Evolutionary conservation across 2,113 vertebrate genomes (phyloP), one percentile per base, ranked within the genome.

Genomic region (Burhinus oedicnemus): DNA sequence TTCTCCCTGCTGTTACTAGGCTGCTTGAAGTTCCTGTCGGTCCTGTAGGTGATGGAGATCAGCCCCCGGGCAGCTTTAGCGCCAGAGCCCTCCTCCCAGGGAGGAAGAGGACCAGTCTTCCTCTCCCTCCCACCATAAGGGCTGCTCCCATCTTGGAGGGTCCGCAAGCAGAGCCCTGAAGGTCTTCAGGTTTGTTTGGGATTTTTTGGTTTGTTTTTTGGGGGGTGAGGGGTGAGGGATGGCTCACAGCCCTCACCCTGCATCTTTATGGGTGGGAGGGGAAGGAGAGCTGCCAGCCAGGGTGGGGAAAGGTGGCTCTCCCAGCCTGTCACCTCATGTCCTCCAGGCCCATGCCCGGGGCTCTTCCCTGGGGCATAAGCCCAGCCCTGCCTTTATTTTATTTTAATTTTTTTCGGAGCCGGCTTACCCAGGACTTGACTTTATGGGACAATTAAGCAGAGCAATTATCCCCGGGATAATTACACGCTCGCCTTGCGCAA

Each of bases 11-110:
- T 18, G 45, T 8, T 88, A 30, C 3, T 7, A 74, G 40, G 32
- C 5, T 84, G 66, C 89, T 89, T 22, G 89, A 95, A 89, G 90
- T 49, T 93, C 94, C 69, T 51, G 96, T 87, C 3, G 8, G 84
- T 69, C 93, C 89, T 81, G 95, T 74, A 8, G 71, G 68, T 2
- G 11, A 78, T 62, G 76, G 77, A 61, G 89, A 70, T 52, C 34
- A 70, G 60, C 87, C 76, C 26, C 18, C 3, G 4, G 79, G 89
- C 89, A 38, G 42, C 83, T 62, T 15, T 6, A 6, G 72, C 6
- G 2, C 38, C 25, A 51, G 49, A 51, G 22, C 49, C 26, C 2
- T 23, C 15, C 27, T 88, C 30, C 32, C 7, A 1, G 44, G 32
- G 54, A 77, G 72, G 71, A 94, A 94, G 83, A 62, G 40, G 40